phyloP scores from a whole-genome alignment of 2,888 invertebrate species.

The Caenorhabditis macrosperma region DNA sequence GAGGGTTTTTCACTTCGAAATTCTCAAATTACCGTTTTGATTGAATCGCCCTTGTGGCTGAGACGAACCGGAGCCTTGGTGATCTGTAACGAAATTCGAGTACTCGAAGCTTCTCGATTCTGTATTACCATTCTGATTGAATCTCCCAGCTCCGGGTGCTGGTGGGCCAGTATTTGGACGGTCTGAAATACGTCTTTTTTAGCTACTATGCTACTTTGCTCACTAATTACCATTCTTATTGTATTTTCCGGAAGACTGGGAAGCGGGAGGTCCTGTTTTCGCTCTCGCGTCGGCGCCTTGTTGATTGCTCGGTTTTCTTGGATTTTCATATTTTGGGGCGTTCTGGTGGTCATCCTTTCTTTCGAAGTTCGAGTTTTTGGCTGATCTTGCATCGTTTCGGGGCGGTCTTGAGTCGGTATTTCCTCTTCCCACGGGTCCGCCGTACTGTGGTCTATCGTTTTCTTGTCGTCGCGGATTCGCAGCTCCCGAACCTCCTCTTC shows the following conservation, averaged over 20 bases:
- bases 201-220: background rate
- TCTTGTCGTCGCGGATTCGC: background rate
- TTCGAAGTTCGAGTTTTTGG: background rate
- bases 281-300: background rate
- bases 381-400: background rate
- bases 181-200: background rate
- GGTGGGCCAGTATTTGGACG: constrained; percentile 6
- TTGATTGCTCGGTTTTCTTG: background rate
- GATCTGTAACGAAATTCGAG: too few species aligned
- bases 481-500: background rate
- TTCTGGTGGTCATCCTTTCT: background rate
- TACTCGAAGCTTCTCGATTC: too few species aligned
- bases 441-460: background rate
- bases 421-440: background rate
- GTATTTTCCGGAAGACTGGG: background rate
- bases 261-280: background rate
- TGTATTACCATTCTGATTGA: too few species aligned
- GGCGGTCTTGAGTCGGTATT: background rate
- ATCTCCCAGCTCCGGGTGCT: too few species aligned
- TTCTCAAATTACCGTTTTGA: too few species aligned
- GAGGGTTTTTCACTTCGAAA: too few species aligned
- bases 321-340: background rate
- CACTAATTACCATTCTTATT: background rate
- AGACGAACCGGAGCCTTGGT: too few species aligned
- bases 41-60: too few species aligned